Conservation (phyloP, 2,113 vertebrate species). For the Cephalopholis sonnerati region DNA sequence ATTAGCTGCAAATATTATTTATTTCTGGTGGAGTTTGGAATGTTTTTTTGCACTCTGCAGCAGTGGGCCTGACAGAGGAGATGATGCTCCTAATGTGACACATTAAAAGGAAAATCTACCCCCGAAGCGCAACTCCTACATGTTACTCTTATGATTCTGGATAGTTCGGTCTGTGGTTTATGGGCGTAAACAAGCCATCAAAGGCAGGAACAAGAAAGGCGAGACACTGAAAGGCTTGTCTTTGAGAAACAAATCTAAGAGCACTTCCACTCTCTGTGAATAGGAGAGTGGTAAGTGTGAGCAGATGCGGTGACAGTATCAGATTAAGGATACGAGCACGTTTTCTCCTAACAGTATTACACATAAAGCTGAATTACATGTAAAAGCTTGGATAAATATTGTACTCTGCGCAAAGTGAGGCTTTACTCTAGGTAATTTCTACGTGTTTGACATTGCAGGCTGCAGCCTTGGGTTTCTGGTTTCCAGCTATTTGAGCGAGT, state of each 20-base stretch:
- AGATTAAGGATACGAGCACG: slow-evolving; percentile 30
- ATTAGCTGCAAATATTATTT: slow-evolving; percentile 50
- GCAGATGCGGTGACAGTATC: background rate
- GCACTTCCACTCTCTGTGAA: slow-evolving; percentile 6
- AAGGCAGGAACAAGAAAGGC: slow-evolving; percentile 53
- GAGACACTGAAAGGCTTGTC: slow-evolving; percentile 21
- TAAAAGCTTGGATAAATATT: slow-evolving; percentile 34
- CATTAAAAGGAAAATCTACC: slow-evolving; percentile 58
- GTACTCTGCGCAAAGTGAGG: background rate
- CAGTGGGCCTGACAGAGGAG: slow-evolving; percentile 55
- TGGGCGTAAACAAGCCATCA: slow-evolving; percentile 62
- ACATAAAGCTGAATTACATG: slow-evolving; percentile 21
- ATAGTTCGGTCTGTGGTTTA: slow-evolving; percentile 41
- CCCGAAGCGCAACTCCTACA: slow-evolving; percentile 49
- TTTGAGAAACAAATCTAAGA: slow-evolving; percentile 33
- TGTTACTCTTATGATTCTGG: slow-evolving; percentile 60
- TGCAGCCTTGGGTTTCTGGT: slow-evolving; percentile 25
- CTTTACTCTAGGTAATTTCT: slow-evolving; percentile 10
- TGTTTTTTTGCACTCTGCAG: slow-evolving; percentile 40
- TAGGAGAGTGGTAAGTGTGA: slow-evolving; percentile 13
- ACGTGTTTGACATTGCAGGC: background rate
- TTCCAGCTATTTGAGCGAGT: slow-evolving; percentile 25
- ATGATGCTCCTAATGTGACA: slow-evolving; percentile 68
- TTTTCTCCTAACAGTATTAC: slow-evolving; percentile 18
- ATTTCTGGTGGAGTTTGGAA: slow-evolving; percentile 47